Evolutionary conservation across 1,140 invertebrate genomes (phyloP), one percentile per base, ranked within the genome.

Genomic region (Scaptomyza graminum): DNA sequence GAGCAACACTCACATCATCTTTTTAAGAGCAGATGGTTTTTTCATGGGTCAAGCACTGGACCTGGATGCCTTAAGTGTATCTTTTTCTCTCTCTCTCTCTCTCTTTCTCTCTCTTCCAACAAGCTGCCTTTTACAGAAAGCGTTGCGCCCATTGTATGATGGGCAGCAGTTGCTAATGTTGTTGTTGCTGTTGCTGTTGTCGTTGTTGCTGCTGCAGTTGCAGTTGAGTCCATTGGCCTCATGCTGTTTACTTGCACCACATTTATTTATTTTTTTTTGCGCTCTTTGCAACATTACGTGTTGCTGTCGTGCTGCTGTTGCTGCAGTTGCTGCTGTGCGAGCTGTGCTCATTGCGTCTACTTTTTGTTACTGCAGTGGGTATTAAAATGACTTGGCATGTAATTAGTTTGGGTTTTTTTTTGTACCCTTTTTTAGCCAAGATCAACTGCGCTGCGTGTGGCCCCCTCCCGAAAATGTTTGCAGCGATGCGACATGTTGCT

Each of bases 301-400:
- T 70, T 63, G 60, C 70, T 59, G 54, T 41, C 59, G 59, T 25
- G 49, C 34, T 57, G 64, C 11, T 39, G 56, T 41, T 39, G 56
- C 16, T 41, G 51, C 13, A 46, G 52, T 22, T 62, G 59, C 18
- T 65, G 61, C 46, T 79, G 60, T 72, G 68, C 62, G 65, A 78
- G 76, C 37, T 82, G 28, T 82, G 79, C 79, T 82, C 80, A 84
- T 44, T 79, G 75, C 79, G 74, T 28, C 56, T 60, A 55, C 67
- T 55, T 67, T 69, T 82, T 84, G 31, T 34, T 34, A 8, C 31
- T 34, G 31, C 73, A 74, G 62, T 79, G 74, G 72, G 70, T 78
- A 87, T 87, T 87, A 67, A 87, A 87, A 87, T 87, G 79, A 87
- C 83, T 87, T 73, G 83, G 78, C 74, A 87, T 88, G 83, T 87